phyloP scores from a whole-genome alignment of 2,888 invertebrate genomes.

The Spodoptera exigua region DNA sequence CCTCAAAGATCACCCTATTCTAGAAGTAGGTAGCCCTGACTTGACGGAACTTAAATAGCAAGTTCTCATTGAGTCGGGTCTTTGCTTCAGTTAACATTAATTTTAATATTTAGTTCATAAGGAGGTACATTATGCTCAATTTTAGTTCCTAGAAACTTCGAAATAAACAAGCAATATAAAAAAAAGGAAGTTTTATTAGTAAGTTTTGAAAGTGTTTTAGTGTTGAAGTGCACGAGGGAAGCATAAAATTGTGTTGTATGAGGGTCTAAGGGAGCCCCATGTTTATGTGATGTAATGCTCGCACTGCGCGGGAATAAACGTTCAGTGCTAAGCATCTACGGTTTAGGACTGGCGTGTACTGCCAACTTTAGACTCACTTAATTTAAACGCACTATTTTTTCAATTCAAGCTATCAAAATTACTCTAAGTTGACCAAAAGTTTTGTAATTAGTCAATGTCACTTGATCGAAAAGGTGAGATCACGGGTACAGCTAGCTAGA shows the following conservation, averaged over 20 bases:
- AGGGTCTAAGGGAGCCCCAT: conserved; percentile 53
- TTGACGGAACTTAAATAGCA: conserved; percentile 67
- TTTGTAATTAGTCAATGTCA: no score
- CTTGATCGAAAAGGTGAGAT: no score
- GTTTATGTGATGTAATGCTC: conserved; percentile 59
- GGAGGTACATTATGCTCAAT: conserved; percentile 59
- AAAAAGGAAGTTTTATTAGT: conserved; percentile 54
- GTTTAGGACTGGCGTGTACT: conserved; percentile 33
- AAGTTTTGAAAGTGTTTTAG: conserved; percentile 53
- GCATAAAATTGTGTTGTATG: conserved; percentile 61
- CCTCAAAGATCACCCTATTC: conserved; percentile 6
- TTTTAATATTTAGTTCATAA: conserved; percentile 25
- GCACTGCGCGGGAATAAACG: conserved; percentile 53
- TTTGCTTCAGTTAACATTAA: conserved; percentile 35
- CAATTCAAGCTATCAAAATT: no score
- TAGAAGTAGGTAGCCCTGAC: conserved; percentile 57
- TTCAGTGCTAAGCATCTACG: conserved; percentile 31
- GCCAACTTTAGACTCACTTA: conserved; percentile 1
- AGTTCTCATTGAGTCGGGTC: conserved; percentile 72
- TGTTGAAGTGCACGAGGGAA: conserved; percentile 31
- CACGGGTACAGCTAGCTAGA: no score
- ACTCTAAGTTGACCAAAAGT: no score
- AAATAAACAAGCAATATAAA: conserved; percentile 51
- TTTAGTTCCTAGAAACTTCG: conserved; percentile 61
- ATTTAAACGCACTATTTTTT: no score